These are phyloP conservation scores for Sardinella longiceps DNA, from an alignment of 2,797 vertebrate species.

Conservation along the genomic window DNA sequence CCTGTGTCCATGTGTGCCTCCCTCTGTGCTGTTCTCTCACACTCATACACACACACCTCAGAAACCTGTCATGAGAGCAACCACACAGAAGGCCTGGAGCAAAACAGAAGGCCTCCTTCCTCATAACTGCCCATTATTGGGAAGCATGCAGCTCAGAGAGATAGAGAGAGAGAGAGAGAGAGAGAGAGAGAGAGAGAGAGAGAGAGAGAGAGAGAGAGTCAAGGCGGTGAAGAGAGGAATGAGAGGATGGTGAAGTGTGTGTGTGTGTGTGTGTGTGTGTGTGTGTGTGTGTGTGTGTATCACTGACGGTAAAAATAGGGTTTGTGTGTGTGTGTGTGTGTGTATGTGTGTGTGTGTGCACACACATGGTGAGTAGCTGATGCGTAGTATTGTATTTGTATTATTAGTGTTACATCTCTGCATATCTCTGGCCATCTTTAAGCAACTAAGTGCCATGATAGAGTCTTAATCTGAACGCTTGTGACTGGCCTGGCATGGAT, in stretches of 20 bases:
- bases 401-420: conserved; percentile 38
- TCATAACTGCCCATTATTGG: conserved; percentile 63
- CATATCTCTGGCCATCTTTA: conserved; percentile 50
- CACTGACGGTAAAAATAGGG: too few species aligned
- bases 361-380: neutral
- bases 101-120: conserved; percentile 74
- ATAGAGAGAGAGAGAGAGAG: neutral
- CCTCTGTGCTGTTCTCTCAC: conserved; percentile 61
- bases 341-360: neutral
- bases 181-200: neutral
- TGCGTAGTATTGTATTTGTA: neutral
- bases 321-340: neutral
- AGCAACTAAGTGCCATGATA: conserved; percentile 50
- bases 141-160: neutral
- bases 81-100: conserved; percentile 62
- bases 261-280: conserved; percentile 21
- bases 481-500: conserved; percentile 59
- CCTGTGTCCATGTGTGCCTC: neutral
- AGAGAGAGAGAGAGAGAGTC: neutral
- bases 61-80: conserved; percentile 66
- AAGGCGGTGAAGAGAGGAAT: conserved; percentile 22
- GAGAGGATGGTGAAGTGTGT: neutral
- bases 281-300: conserved; percentile 27
- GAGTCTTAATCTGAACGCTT: conserved; percentile 62
- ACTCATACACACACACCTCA: conserved; percentile 60